Percentiles rank a stretch among this genome's conserved stretches.
phyloP scores from a whole-genome alignment of 1,140 invertebrate genomes.

The Belonocnema kinseyi region DNA sequence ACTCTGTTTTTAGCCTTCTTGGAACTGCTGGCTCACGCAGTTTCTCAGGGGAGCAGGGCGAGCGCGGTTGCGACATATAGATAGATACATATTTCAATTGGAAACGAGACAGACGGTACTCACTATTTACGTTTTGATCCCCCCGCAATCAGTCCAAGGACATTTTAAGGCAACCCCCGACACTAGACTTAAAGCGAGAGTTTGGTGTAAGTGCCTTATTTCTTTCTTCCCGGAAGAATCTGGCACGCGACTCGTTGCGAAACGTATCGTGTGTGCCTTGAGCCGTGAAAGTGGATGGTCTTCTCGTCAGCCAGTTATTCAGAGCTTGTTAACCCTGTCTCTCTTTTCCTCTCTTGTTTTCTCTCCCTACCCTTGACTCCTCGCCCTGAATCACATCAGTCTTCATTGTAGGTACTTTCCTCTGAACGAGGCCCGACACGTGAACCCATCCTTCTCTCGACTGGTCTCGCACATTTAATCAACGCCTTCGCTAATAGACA shows the following conservation, averaged over 20 bases:
- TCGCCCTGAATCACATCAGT: constrained; percentile 60
- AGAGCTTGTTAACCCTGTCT: constrained; percentile 61
- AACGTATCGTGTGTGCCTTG: constrained; percentile 36
- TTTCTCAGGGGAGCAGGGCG: too few relatives aligned
- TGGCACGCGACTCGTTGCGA: constrained; percentile 16
- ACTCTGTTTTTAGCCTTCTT: too few relatives aligned
- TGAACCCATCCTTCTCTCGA: constrained; percentile 62
- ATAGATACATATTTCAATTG: too few relatives aligned
- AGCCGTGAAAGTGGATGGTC: constrained; percentile 55
- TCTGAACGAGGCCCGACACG: constrained; percentile 45
- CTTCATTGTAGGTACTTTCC: constrained; percentile 63
- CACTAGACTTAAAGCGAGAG: too few relatives aligned
- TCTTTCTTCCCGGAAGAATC: constrained; percentile 11
- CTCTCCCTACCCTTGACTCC: constrained; percentile 32
- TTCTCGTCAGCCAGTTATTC: constrained; percentile 61
- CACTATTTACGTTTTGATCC: too few relatives aligned
- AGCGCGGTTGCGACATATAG: too few relatives aligned
- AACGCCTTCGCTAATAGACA: constrained; percentile 71
- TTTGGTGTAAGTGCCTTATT: not conserved
- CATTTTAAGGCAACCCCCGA: too few relatives aligned
- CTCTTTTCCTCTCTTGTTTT: constrained; percentile 41
- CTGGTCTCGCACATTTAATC: constrained; percentile 66
- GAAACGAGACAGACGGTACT: too few relatives aligned
- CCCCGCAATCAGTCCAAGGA: too few relatives aligned
- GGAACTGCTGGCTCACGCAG: too few relatives aligned